Evolutionary conservation across 2,113 vertebrate genomes (phyloP), one percentile per base, ranked within the genome.

Genomic region (Uria aalge): DNA sequence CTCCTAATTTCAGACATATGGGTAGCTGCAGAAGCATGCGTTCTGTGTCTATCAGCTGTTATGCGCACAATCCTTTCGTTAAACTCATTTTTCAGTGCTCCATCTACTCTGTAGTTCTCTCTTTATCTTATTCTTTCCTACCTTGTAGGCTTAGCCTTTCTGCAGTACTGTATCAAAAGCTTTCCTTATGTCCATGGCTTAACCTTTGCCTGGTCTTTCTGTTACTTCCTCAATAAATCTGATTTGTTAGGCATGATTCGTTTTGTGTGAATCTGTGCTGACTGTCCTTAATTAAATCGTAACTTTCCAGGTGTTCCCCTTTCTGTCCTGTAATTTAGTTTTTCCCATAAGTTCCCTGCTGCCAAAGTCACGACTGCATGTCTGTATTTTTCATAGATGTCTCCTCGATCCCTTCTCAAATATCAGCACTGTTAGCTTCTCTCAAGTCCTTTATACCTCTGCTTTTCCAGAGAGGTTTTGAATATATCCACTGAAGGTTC

Each of bases 171-270:
- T 94, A 92, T 97, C 97, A 95, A 95, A 97, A 94, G 74, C 68
- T 95, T 96, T 97, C 92, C 97, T 96, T 86, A 85, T 96, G 96
- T 96, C 94, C 75, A 53, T 8, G 34, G 83, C 90, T 97, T 95
- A 97, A 95, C 95, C 92, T 97, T 91, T 67, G 23, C 71, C 81
- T 95, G 84, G 85, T 96, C 90, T 94, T 98, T 94, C 85, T 96
- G 92, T 96, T 94, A 90, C 94, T 96, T 97, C 96, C 96, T 97
- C 96, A 87, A 94, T 98, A 97, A 98, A 97, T 97, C 96, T 97
- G 95, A 96, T 96, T 96, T 97, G 90, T 95, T 97, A 97, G 96
- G 95, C 96, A 96, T 36, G 89, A 88, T 93, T 95, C 5, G 19
- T 93, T 97, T 85, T 95, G 96, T 94, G 85, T 81, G 92, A 96